These are phyloP conservation scores for Ariolimax columbianus DNA, from an alignment of 2,888 invertebrate species.

Conservation along the genomic window DNA sequence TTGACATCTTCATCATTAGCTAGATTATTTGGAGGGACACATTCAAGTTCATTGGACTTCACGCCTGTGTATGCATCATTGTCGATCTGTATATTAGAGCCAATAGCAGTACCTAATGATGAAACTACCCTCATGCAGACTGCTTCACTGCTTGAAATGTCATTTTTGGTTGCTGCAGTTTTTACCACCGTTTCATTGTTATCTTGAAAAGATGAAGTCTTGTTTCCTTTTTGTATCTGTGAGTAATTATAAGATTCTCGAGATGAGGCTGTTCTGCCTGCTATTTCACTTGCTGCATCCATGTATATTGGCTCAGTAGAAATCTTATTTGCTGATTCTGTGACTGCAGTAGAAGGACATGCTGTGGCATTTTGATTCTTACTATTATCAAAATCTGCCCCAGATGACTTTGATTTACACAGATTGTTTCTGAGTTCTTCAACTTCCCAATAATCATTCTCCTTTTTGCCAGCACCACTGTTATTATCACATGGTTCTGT, in stretches of 20 bases:
- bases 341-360: background rate
- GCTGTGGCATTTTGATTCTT: background rate
- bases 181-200: background rate
- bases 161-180: background rate
- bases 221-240: background rate
- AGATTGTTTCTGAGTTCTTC: background rate
- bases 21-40: too few species aligned
- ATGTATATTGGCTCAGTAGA: background rate
- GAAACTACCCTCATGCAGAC: background rate
- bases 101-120: background rate
- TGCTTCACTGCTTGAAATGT: background rate
- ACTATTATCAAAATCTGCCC: background rate
- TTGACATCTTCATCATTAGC: background rate
- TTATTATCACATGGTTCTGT: slow-evolving; percentile 14
- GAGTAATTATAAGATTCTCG: too few species aligned
- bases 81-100: background rate
- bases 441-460: slow-evolving; percentile 34
- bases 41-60: background rate
- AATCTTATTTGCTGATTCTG: background rate
- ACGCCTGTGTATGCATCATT: background rate
- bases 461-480: too few species aligned
- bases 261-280: background rate
- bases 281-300: background rate
- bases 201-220: background rate
- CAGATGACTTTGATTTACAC: background rate